phyloP scores from a whole-genome alignment of 2,797 vertebrate species.

The Sitta carolinensis region DNA sequence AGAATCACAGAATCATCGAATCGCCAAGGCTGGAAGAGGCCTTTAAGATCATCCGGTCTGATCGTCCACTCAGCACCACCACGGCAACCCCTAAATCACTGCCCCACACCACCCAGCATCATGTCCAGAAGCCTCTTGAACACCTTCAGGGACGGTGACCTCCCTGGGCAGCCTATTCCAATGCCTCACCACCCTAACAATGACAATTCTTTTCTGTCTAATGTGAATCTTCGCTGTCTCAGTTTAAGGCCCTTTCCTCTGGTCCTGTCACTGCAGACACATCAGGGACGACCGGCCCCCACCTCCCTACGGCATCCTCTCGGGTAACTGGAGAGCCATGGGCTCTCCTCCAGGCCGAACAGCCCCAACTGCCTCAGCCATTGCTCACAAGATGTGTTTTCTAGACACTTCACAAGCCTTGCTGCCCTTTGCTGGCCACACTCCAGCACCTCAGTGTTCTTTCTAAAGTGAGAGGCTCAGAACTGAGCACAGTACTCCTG shows the following conservation, averaged over 20 bases:
- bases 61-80: not conserved
- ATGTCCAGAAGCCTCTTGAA: not conserved
- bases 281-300: fast-evolving
- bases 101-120: not conserved
- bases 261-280: not conserved
- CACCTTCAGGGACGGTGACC: not conserved
- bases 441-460: not conserved
- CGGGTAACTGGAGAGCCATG: not conserved
- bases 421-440: not conserved
- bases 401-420: not conserved
- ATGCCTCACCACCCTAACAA: not conserved
- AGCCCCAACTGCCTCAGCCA: not conserved
- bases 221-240: not conserved
- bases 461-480: not conserved
- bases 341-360: not conserved
- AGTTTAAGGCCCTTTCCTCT: not conserved
- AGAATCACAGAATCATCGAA: not conserved
- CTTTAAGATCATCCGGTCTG: not conserved
- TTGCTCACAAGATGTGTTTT: not conserved
- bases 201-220: not conserved
- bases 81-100: not conserved
- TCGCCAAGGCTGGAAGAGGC: not conserved
- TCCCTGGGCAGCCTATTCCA: not conserved
- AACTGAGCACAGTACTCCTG: not conserved
- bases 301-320: not conserved